phyloP scores from a whole-genome alignment of 2,113 vertebrate species.

The Xenotilapia leptura region DNA sequence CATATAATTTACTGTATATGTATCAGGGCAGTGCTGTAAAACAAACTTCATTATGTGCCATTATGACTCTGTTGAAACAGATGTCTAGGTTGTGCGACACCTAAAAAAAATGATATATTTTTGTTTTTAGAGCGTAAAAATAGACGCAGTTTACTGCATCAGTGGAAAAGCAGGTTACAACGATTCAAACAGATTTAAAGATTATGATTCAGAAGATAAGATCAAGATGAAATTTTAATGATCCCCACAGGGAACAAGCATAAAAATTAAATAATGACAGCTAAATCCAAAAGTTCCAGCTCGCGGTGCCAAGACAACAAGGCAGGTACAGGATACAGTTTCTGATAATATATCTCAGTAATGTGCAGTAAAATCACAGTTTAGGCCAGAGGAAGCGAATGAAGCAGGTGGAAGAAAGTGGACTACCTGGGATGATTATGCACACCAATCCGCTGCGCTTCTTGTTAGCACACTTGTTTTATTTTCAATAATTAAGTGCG shows the following conservation, averaged over 20 bases:
- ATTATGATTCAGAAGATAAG: constrained; percentile 53
- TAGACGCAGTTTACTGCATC: constrained; percentile 22
- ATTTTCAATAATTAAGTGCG: constrained; percentile 27
- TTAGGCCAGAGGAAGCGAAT: background rate
- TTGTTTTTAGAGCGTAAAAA: background rate
- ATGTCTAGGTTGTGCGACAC: background rate
- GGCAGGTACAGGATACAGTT: background rate
- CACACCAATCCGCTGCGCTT: background rate
- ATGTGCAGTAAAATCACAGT: background rate
- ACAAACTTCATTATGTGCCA: constrained; percentile 52
- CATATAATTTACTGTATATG: constrained; percentile 39
- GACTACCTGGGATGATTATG: background rate
- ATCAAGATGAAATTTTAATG: constrained; percentile 55
- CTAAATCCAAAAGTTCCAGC: constrained; percentile 21
- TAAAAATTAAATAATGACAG: constrained; percentile 39
- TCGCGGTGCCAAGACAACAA: background rate
- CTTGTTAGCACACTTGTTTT: constrained; percentile 12
- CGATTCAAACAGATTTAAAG: constrained; percentile 38
- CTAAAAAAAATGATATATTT: background rate
- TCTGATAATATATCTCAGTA: background rate
- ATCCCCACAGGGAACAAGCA: constrained; percentile 39
- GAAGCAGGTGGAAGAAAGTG: background rate
- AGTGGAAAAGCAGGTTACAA: constrained; percentile 50
- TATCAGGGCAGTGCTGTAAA: constrained; percentile 34
- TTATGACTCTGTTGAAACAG: constrained; percentile 42